Percentiles rank a stretch among this genome's conserved stretches.
These are phyloP conservation scores for Simalia tracyae DNA, from an alignment of 2,797 vertebrate species.

Conservation along the genomic window DNA sequence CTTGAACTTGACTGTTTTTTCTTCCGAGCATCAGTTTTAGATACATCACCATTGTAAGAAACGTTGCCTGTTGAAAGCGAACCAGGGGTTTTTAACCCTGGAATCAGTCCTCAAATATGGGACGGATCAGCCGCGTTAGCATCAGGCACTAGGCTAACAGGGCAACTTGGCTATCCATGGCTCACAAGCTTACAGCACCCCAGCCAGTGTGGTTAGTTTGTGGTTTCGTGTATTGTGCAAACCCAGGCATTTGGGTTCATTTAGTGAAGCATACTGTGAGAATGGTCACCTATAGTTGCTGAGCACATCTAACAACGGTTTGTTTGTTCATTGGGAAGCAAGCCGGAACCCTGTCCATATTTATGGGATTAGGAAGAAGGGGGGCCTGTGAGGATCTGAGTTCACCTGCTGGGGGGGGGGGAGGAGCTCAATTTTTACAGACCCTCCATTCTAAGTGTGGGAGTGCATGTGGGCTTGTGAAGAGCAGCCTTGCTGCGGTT, in stretches of 20 bases:
- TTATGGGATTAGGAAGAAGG: neutral
- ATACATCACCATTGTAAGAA: neutral
- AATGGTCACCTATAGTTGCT: neutral
- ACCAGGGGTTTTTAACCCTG: neutral
- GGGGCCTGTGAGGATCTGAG: neutral
- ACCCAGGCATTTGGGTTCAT: neutral
- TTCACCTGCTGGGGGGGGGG: neutral
- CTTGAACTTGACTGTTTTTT: neutral
- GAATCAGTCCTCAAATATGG: neutral
- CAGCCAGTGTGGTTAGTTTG: neutral
- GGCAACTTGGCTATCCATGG: neutral
- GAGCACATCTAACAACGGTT: neutral
- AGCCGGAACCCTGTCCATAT: neutral
- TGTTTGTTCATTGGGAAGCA: neutral
- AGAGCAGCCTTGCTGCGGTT: neutral
- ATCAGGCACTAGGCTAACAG: neutral
- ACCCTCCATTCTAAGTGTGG: neutral
- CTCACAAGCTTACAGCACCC: neutral
- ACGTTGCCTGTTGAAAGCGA: neutral
- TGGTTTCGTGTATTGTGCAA: neutral
- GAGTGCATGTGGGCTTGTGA: neutral
- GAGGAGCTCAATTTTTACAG: neutral
- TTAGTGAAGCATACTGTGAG: neutral
- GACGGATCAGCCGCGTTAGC: neutral
- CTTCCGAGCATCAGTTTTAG: neutral